phyloP scores from a whole-genome alignment of 2,888 invertebrate species.

The Drosophila neonasuta region DNA sequence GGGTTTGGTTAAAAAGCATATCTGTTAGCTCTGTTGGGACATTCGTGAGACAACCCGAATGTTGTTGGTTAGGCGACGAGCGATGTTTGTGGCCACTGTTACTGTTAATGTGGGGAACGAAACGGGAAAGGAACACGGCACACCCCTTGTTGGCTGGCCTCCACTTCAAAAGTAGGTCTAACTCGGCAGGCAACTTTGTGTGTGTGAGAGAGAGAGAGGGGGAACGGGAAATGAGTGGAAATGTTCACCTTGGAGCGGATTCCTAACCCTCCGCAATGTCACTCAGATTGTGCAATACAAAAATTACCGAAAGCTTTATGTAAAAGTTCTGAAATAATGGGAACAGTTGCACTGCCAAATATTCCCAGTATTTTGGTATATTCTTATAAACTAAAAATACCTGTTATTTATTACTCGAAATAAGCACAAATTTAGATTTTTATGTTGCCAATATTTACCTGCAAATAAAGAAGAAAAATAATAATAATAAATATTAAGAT shows the following conservation, averaged over 20 bases:
- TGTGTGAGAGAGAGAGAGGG: constrained; percentile 12
- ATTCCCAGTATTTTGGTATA: constrained; percentile 32
- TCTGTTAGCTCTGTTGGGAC: constrained; percentile 41
- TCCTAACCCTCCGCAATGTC: constrained; percentile 27
- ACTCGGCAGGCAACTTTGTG: constrained; percentile 2
- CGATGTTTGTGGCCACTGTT: constrained; percentile 57
- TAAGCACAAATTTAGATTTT: constrained; percentile 4
- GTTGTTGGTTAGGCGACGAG: constrained; percentile 36
- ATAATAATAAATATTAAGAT: constrained; percentile 29
- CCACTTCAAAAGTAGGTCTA: constrained; percentile 46
- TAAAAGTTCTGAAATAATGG: constrained; percentile 24
- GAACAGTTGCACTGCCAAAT: background rate
- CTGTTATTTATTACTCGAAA: constrained; percentile 44
- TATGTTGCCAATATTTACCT: constrained; percentile 65
- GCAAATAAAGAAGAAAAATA: constrained; percentile 52
- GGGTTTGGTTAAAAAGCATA: constrained; percentile 64
- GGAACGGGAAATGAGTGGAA: background rate
- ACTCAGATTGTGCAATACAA: constrained; percentile 14
- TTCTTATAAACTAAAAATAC: constrained; percentile 51
- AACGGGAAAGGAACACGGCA: constrained; percentile 36
- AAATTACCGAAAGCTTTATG: constrained; percentile 23
- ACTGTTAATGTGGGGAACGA: constrained; percentile 61
- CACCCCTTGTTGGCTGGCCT: constrained; percentile 7
- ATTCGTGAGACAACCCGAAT: constrained; percentile 37
- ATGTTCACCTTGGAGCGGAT: constrained; percentile 6